These are phyloP conservation scores for Myathropa florea DNA, from an alignment of 2,888 invertebrate genomes.

Conservation along the genomic window DNA sequence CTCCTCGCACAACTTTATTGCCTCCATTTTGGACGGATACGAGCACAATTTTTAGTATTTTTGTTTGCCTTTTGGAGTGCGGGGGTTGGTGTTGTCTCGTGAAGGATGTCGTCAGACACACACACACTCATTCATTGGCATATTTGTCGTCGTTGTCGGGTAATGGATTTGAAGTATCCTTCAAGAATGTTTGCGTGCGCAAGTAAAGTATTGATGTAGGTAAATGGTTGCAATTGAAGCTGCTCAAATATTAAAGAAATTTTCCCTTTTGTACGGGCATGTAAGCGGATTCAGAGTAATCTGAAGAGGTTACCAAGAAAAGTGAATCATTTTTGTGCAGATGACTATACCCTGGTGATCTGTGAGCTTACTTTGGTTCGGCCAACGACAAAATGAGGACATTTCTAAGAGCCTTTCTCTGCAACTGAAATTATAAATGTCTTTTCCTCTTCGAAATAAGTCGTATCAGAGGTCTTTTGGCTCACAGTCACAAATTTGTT, in stretches of 20 bases:
- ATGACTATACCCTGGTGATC: no score
- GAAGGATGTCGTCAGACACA: neutral
- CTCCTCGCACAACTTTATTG: slow-evolving; percentile 5
- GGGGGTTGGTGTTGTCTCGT: slow-evolving; percentile 4
- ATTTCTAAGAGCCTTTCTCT: no score
- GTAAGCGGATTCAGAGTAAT: neutral
- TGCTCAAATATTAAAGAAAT: slow-evolving; percentile 28
- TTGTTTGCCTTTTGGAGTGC: neutral
- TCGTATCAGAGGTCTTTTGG: no score
- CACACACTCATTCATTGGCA: neutral
- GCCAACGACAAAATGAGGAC: no score
- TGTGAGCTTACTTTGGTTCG: no score
- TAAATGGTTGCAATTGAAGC: slow-evolving; percentile 38
- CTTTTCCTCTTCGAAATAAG: no score
- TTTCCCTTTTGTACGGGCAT: neutral
- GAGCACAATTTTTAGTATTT: slow-evolving; percentile 8
- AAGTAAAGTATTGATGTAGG: slow-evolving; percentile 36
- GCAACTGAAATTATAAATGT: no score
- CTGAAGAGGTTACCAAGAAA: neutral
- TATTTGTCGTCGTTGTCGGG: slow-evolving; percentile 9
- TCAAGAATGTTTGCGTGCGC: slow-evolving; percentile 13
- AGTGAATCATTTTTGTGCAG: neutral
- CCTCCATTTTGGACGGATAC: slow-evolving; percentile 17
- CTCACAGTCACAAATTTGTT: no score
- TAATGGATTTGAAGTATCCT: slow-evolving; percentile 46